Evolutionary conservation across 2,797 vertebrate species (phyloP), one percentile per base, ranked within the genome.

Genomic region (Chrysocyon brachyurus): DNA sequence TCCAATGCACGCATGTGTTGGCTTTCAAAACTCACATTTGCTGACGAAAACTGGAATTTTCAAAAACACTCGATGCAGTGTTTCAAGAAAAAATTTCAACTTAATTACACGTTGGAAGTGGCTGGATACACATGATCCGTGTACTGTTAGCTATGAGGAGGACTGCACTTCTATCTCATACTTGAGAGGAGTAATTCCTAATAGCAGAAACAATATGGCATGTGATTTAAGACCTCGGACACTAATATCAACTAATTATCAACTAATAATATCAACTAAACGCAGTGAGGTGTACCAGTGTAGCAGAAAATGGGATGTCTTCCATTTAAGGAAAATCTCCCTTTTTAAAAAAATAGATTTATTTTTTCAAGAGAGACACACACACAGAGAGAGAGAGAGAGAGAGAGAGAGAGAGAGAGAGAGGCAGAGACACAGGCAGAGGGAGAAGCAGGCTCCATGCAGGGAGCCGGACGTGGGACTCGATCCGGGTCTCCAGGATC

Each of bases 91-190:
- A 87, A 19, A 86, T 36, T 46, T 86, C 33, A 36, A 46, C 61
- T 68, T 16, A 28, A 84, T 17, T 8, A 9, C 64, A 46, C 22
- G 17, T 52, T 0, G 52, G 63, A 14, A 19, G 17, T 0, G 31
- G 16, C 4, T 1, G 1, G 1, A 3, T 1, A 6, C 15, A 0
- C 1, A 11, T 2, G 4, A n/a, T 26, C 1, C 7, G 19, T 0
- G 0, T 1, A 0, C 36, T 12, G 6, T 26, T 2, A 49, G n/a
- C 1, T 6, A 8, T 0, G 16, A 10, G 36, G 40, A 64, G 15
- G 59, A 49, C 10, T 0, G 7, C 1, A 46, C 12, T 5, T 59
- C 0, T 0, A 6, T 49, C 40, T 68, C 16, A n/a, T 36, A 9
- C 26, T 28, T 26, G 1, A 12, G 72, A 63, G 21, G 14, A 33